Evolutionary conservation across 1,140 invertebrate genomes (phyloP), one percentile per base, ranked within the genome.

Genomic region (Wasmannia auropunctata): DNA sequence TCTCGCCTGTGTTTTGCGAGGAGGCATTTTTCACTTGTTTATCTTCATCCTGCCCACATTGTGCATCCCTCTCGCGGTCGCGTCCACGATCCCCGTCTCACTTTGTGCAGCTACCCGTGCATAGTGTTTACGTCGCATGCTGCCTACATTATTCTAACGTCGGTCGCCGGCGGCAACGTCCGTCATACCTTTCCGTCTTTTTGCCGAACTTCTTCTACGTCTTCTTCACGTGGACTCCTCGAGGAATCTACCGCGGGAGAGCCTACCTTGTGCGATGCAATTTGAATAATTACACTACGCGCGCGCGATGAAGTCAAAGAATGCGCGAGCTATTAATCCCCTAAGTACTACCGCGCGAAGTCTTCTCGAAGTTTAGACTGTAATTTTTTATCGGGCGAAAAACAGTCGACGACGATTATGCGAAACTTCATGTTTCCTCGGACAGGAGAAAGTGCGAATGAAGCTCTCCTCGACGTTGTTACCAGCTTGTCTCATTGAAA

Each of bases 211-310:
- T 80, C n/a, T n/a, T 51, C 62, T 65, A 58, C 62, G 40, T 67
- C 76, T 80, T 67, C 62, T 69, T 69, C 46, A 54, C 16, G 31
- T 22, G 40, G 43, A 8, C 76, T 37, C 31, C 28, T 46, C 58
- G 40, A 67, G 43, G 54, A 51, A 67, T 51, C 31, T 67, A 49
- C 46, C 62, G 31, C 62, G 62, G 43, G 3, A 43, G 37, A 19
- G 37, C 22, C 5, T n/a, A 4, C 16, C 8, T 16, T 25, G 51
- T 19, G 54, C 49, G 56, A 46, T 40, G 43, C 31, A 79, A 79
- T 80, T 80, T 80, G 28, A 80, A 80, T 80, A 80, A 80, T 80
- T 80, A 54, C 31, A 51, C 43, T 51, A 37, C n/a, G 19, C 75
- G 60, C 75, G 60, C 40, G 60, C 76, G 40, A 79, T 16, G 40